Percentiles rank a stretch among this genome's conserved stretches.
Conservation (phyloP, 1,140 invertebrate species). For the Meteorus sp. region DNA sequence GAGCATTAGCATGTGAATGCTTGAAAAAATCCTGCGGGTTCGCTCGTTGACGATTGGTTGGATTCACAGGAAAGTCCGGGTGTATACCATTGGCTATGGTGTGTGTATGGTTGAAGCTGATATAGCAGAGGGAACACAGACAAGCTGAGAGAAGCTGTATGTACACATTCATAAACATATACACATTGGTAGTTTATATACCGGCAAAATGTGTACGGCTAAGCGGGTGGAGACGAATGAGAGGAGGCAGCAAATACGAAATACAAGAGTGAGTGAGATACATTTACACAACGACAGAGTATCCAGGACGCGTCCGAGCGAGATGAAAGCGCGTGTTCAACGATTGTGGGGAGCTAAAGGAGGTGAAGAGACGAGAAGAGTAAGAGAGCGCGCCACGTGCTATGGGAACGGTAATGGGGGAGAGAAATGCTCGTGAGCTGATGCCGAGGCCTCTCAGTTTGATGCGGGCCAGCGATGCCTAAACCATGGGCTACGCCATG, state of each 20-base stretch:
- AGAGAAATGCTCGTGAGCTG: slow-evolving; percentile 27
- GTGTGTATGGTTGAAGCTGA: too few species aligned
- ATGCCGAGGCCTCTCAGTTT: slow-evolving; percentile 45
- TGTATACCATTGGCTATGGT: slow-evolving; percentile 34
- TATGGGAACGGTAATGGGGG: slow-evolving; percentile 54
- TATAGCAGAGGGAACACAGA: neutral
- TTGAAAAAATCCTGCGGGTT: slow-evolving; percentile 38
- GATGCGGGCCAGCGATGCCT: slow-evolving; percentile 55
- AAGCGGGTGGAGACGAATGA: slow-evolving; percentile 23
- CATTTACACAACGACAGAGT: slow-evolving; percentile 7
- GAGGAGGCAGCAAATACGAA: neutral
- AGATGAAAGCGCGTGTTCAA: slow-evolving; percentile 10
- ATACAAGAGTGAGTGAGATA: neutral
- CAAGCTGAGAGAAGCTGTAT: slow-evolving; percentile 13
- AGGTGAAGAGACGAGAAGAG: slow-evolving; percentile 15
- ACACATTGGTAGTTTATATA: neutral
- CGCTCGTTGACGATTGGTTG: slow-evolving; percentile 12
- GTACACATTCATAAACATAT: slow-evolving; percentile 12
- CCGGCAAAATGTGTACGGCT: too few species aligned
- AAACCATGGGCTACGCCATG: slow-evolving; percentile 46
- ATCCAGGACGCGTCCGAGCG: slow-evolving; percentile 9
- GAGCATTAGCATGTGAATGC: slow-evolving; percentile 47
- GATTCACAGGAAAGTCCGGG: slow-evolving; percentile 25
- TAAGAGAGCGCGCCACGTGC: slow-evolving; percentile 46
- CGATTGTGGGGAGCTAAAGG: too few species aligned